Evolutionary conservation across 2,888 invertebrate genomes (phyloP).

Genomic region (Cantharis lateralis): DNA sequence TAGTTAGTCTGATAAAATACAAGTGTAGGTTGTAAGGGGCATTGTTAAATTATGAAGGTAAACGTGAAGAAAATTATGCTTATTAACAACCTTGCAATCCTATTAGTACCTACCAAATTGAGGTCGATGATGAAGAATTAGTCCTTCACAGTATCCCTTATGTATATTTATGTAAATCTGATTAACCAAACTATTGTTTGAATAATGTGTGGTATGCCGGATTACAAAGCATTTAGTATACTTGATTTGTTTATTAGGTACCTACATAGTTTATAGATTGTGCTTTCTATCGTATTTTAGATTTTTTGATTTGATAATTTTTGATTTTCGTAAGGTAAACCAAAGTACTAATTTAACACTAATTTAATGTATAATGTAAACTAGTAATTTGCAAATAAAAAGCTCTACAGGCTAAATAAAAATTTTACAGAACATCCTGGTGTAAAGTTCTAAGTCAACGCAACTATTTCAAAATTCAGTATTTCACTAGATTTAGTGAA

Average conservation of each 20-base stretch:
- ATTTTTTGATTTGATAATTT: too few relatives aligned
- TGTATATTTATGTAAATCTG: slow-evolving; percentile 6
- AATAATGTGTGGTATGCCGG: slow-evolving; percentile 4
- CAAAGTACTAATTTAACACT: too few relatives aligned
- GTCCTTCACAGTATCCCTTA: not conserved
- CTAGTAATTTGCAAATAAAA: too few relatives aligned
- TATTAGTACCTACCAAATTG: not conserved
- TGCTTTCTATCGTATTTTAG: too few relatives aligned
- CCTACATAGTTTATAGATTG: too few relatives aligned
- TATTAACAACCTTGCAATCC: not conserved
- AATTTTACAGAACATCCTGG: too few relatives aligned
- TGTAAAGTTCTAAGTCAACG: too few relatives aligned
- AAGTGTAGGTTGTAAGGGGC: not conserved
- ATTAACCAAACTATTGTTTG: slow-evolving; percentile 3
- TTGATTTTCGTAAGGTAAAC: too few relatives aligned
- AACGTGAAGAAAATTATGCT: not conserved
- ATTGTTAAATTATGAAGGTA: not conserved
- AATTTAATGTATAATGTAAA: too few relatives aligned
- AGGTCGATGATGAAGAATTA: not conserved
- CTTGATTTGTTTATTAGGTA: not conserved
- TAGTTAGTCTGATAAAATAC: not conserved
- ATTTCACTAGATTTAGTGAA: too few relatives aligned
- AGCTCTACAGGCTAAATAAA: too few relatives aligned
- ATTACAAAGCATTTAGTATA: not conserved
- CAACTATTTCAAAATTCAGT: too few relatives aligned